Conservation (phyloP, 2,888 invertebrate species). For the Lithophane ornitopus region DNA sequence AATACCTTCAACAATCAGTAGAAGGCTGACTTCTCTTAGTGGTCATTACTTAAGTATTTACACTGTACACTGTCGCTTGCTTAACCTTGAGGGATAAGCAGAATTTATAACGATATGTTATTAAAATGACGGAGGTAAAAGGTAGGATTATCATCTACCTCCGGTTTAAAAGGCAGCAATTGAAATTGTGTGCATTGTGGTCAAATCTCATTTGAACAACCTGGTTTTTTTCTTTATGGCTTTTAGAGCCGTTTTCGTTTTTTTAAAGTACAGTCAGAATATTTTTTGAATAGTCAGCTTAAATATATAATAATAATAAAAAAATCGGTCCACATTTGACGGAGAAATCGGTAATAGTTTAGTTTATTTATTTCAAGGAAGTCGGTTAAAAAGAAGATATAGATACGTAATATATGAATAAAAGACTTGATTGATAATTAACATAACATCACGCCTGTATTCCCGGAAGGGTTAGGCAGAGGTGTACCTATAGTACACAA, state of each 20-base stretch:
- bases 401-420: background rate
- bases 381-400: background rate
- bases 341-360: too few species aligned
- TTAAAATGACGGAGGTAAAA: constrained; percentile 2
- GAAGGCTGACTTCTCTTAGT: constrained; percentile 33
- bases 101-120: constrained; percentile 2
- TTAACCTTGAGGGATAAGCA: constrained; percentile 30
- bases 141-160: background rate
- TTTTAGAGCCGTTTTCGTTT: background rate
- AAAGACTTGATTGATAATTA: background rate
- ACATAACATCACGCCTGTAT: background rate
- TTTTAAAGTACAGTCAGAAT: too few species aligned
- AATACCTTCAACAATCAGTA: constrained; percentile 18
- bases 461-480: background rate
- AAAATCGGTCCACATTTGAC: too few species aligned
- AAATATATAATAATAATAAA: too few species aligned
- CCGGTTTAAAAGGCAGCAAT: background rate
- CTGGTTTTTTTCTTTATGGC: background rate
- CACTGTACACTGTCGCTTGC: constrained; percentile 8
- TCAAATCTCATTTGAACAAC: background rate
- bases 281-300: background rate
- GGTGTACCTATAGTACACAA: too few species aligned
- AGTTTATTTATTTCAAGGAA: too few species aligned
- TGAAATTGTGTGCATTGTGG: background rate
- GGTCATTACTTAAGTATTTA: constrained; percentile 28